Percentiles rank a stretch among this genome's conserved stretches.
These are phyloP conservation scores for Varanus komodoensis DNA, from an alignment of 2,113 vertebrate species.

Conservation along the genomic window DNA sequence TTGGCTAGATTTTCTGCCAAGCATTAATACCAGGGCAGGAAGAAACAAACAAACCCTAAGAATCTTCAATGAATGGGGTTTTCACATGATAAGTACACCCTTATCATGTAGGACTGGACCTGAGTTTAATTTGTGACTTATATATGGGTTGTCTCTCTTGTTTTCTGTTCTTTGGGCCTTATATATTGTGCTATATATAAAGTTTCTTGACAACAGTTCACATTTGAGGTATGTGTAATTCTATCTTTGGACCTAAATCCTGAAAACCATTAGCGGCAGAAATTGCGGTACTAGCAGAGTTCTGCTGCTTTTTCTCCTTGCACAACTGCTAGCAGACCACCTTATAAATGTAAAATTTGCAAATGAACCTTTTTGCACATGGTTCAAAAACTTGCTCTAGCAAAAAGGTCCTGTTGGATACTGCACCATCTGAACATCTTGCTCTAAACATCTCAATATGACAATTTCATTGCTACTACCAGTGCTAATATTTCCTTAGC, in stretches of 20 bases:
- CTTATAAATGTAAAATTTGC: too few relatives aligned
- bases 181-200: neutral
- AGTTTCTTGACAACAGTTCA: neutral
- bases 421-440: too few relatives aligned
- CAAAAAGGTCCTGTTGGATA: too few relatives aligned
- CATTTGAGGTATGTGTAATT: neutral
- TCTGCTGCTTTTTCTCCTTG: too few relatives aligned
- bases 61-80: neutral
- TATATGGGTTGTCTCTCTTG: neutral
- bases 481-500: neutral
- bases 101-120: neutral
- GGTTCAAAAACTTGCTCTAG: too few relatives aligned
- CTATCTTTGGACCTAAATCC: neutral
- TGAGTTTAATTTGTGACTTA: too few relatives aligned
- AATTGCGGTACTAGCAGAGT: too few relatives aligned
- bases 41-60: neutral
- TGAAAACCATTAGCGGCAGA: too few relatives aligned
- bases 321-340: too few relatives aligned
- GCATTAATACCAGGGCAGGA: neutral
- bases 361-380: too few relatives aligned
- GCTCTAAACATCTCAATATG: neutral
- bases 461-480: neutral
- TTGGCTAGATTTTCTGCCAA: neutral
- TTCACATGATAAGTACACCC: neutral
- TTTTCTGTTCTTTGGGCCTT: neutral